Evolutionary conservation across 2,113 vertebrate genomes (phyloP).

Genomic region (Oreotragus oreotragus): DNA sequence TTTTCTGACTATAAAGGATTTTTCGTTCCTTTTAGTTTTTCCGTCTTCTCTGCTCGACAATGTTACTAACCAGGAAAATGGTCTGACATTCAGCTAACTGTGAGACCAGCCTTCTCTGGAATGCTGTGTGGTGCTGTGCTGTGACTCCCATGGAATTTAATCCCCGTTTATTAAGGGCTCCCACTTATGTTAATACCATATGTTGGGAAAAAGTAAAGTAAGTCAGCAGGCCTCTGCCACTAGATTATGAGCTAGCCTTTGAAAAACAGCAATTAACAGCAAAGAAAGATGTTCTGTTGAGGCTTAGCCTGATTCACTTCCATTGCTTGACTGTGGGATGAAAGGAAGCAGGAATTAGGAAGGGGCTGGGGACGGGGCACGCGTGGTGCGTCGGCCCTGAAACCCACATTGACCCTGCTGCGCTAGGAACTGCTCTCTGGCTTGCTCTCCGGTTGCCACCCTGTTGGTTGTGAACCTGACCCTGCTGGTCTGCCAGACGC

Average conservation of each 20-base stretch:
- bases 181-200: slow-evolving; percentile 43
- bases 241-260: neutral
- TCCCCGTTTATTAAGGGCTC: slow-evolving; percentile 38
- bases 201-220: slow-evolving; percentile 2
- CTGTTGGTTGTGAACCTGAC: neutral
- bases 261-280: neutral
- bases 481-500: neutral
- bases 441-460: neutral
- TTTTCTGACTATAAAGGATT: neutral
- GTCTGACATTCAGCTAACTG: slow-evolving; percentile 10
- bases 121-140: slow-evolving; percentile 24
- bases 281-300: neutral
- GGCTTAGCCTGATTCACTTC: neutral
- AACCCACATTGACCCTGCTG: neutral
- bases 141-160: slow-evolving; percentile 67
- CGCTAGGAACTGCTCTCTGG: neutral
- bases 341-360: neutral
- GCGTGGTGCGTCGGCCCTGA: fast-evolving
- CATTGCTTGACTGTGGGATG: neutral
- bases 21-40: slow-evolving; percentile 23
- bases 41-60: neutral
- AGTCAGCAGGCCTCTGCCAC: neutral
- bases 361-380: fast-evolving
- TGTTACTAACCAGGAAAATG: neutral
- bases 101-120: slow-evolving; percentile 43